phyloP scores from a whole-genome alignment of 2,888 invertebrate genomes.

The Chydorus sphaericus region DNA sequence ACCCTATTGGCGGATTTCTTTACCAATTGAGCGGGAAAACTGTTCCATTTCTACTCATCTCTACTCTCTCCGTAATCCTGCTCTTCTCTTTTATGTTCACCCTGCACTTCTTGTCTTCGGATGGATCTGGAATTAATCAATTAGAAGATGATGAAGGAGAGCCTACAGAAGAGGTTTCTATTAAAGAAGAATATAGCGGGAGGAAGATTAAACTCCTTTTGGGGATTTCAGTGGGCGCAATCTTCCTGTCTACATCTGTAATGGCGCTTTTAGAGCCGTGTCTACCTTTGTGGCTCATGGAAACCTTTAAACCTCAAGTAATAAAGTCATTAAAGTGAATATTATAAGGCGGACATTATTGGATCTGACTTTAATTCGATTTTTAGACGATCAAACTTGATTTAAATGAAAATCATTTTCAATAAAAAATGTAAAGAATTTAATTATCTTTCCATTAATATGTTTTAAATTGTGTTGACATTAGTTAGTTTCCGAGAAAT shows the following conservation, averaged over 20 bases:
- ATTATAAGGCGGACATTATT: no score
- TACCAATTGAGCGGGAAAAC: conserved; percentile 61
- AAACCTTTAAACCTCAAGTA: conserved; percentile 45
- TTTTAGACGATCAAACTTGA: no score
- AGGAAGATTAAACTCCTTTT: not conserved
- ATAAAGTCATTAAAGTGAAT: no score
- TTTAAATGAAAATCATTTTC: no score
- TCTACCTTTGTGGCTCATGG: conserved; percentile 64
- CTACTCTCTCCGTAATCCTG: conserved; percentile 39
- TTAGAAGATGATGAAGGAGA: not conserved
- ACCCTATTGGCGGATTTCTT: conserved; percentile 62
- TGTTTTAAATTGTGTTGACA: no score
- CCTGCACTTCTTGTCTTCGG: not conserved
- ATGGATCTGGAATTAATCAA: no score
- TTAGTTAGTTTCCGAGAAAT: no score
- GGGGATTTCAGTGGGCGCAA: conserved; percentile 35
- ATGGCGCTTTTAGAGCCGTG: conserved; percentile 73
- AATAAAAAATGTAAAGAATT: no score
- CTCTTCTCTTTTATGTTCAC: conserved; percentile 16
- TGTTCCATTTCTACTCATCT: conserved; percentile 55
- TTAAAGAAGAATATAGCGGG: not conserved
- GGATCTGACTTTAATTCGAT: no score
- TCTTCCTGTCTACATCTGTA: conserved; percentile 61
- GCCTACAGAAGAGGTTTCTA: not conserved
- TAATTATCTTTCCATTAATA: no score